phyloP scores from a whole-genome alignment of 2,113 vertebrate genomes.

The Bufo gargarizans region DNA sequence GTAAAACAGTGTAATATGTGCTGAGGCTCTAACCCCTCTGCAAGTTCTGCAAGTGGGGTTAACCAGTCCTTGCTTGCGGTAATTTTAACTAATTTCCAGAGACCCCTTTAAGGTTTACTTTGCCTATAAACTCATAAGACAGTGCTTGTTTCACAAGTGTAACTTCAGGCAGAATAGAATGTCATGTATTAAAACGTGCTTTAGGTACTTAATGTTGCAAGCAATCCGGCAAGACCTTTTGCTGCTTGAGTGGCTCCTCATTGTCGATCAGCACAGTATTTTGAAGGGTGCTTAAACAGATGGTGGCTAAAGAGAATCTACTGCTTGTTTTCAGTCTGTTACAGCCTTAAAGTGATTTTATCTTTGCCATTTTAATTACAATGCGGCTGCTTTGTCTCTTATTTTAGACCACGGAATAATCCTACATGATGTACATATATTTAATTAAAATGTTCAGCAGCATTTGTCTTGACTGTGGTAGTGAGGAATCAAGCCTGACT shows the following conservation, averaged over 20 bases:
- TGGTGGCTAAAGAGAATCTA: neutral
- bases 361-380: constrained; percentile 40
- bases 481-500: constrained; percentile 34
- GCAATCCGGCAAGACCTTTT: constrained; percentile 16
- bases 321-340: constrained; percentile 20
- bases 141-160: neutral
- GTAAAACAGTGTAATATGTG: too few species aligned
- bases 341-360: constrained; percentile 37
- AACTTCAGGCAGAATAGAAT: neutral
- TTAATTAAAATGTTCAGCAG: constrained; percentile 47
- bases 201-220: constrained; percentile 2
- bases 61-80: too few species aligned
- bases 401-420: constrained; percentile 36
- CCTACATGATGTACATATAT: constrained; percentile 38
- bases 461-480: constrained; percentile 33
- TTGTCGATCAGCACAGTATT: neutral
- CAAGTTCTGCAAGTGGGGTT: too few species aligned
- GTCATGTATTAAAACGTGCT: neutral
- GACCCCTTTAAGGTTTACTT: neutral
- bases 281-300: constrained; percentile 12
- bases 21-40: too few species aligned
- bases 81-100: too few species aligned
- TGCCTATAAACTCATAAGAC: neutral
- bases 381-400: constrained; percentile 21
- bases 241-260: constrained; percentile 24